Conservation (phyloP, 2,797 vertebrate genomes). For the Steatocranus sp. region DNA sequence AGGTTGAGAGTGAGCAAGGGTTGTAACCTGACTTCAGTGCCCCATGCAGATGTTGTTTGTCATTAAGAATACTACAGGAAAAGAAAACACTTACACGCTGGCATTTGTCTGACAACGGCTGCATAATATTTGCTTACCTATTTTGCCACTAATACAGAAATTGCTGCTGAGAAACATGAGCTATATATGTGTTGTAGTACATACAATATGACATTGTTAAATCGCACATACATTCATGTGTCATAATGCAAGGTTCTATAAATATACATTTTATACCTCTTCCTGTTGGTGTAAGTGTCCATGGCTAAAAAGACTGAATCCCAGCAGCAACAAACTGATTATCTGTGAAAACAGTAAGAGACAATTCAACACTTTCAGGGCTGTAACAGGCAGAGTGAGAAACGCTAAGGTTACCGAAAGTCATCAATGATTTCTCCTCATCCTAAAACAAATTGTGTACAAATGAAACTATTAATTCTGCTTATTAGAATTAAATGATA, state of each 20-base stretch:
- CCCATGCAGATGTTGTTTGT: background rate
- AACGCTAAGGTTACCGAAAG: background rate
- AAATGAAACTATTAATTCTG: background rate
- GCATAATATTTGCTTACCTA: background rate
- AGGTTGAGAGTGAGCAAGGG: background rate
- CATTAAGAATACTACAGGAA: background rate
- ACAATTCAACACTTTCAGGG: background rate
- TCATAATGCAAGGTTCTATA: background rate
- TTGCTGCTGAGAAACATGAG: background rate
- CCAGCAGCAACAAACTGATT: slow-evolving; percentile 28
- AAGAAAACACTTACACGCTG: background rate
- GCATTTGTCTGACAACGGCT: background rate
- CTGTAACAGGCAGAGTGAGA: background rate
- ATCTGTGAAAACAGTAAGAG: slow-evolving; percentile 34
- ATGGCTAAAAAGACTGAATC: slow-evolving; percentile 27
- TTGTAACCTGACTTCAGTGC: background rate
- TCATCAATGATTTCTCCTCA: background rate
- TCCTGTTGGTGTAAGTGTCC: slow-evolving; percentile 3
- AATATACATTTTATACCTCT: slow-evolving; percentile 13
- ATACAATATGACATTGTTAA: background rate
- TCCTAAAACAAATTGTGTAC: background rate
- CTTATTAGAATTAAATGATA: background rate
- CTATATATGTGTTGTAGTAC: background rate
- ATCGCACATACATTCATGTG: background rate
- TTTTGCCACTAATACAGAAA: background rate